Evolutionary conservation across 2,888 invertebrate species (phyloP).

Genomic region (Caenorhabditis virilis): DNA sequence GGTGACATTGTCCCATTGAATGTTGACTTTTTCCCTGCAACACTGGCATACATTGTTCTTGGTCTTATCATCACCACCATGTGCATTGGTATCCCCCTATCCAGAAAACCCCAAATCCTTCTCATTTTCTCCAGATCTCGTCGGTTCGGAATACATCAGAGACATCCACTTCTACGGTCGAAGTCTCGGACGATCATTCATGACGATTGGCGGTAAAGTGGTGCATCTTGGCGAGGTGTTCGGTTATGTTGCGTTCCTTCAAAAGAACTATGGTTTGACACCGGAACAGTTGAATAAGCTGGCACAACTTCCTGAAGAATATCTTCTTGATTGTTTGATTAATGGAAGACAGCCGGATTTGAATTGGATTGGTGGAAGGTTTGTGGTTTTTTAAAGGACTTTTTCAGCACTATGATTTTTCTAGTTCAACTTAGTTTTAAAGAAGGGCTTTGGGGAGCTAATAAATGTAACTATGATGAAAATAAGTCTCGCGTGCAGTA

Average conservation of each 20-base stretch:
- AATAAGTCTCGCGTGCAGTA: too few species aligned
- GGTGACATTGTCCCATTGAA: constrained; percentile 69
- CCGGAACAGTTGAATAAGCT: constrained; percentile 68
- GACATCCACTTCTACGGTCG: constrained; percentile 69
- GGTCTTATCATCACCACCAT: constrained; percentile 69
- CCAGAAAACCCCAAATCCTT: constrained; percentile 69
- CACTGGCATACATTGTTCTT: constrained; percentile 67
- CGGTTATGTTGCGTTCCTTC: constrained; percentile 68
- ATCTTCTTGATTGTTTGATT: constrained; percentile 68
- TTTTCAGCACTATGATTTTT: too few species aligned
- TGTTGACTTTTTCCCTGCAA: constrained; percentile 65
- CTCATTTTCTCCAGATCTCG: constrained; percentile 65
- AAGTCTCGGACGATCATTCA: constrained; percentile 64
- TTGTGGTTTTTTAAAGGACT: too few species aligned
- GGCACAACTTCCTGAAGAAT: constrained; percentile 68
- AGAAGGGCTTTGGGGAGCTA: too few species aligned
- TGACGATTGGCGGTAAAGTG: constrained; percentile 68
- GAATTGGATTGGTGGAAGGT: constrained; percentile 66
- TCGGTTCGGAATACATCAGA: constrained; percentile 68
- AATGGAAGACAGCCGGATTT: constrained; percentile 67
- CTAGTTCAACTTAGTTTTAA: too few species aligned
- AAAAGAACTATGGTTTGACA: constrained; percentile 68
- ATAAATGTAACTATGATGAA: too few species aligned
- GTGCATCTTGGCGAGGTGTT: constrained; percentile 66
- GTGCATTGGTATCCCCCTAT: constrained; percentile 68